Conservation (phyloP, 1,140 invertebrate genomes). For the Parasteatoda tepidariorum region DNA sequence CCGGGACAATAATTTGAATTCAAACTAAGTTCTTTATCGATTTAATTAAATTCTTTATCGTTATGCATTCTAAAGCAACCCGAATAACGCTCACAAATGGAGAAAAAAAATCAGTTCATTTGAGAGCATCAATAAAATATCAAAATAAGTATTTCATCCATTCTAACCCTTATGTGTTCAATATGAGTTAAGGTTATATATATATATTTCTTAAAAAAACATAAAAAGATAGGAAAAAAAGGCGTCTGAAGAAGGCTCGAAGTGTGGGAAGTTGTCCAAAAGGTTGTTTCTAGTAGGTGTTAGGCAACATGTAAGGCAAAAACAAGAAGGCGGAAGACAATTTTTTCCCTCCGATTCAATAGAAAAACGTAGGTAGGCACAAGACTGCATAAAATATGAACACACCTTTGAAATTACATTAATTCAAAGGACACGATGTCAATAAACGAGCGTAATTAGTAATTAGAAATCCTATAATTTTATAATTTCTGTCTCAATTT, state of each 20-base stretch:
- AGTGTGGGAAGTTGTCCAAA: constrained; percentile 33
- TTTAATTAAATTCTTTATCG: not conserved
- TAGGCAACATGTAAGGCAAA: not conserved
- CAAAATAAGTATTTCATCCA: not conserved
- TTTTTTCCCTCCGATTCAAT: not conserved
- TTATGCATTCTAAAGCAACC: not conserved
- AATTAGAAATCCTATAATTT: not conserved
- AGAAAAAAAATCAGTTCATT: not conserved
- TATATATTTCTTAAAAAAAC: not conserved
- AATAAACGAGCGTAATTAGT: constrained; percentile 22
- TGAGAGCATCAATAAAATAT: not conserved
- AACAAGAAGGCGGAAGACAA: constrained; percentile 20
- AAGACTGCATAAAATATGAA: constrained; percentile 8
- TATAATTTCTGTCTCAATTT: not conserved
- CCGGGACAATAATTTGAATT: no score
- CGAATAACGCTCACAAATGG: not conserved
- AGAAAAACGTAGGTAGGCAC: constrained; percentile 7
- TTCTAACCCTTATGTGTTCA: not conserved
- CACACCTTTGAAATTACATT: constrained; percentile 12
- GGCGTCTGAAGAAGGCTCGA: not conserved
- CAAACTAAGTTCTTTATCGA: no score
- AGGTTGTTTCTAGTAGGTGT: constrained; percentile 8
- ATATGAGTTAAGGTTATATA: not conserved
- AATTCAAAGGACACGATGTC: constrained; percentile 32
- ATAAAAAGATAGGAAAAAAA: constrained; percentile 2